A percentile compares a stretch with the other conserved stretches of the same genome.
Evolutionary conservation across 30 jellyfish, hydroid and myxozoan genomes (phyloP).

Genomic region (Aurelia sp.): DNA sequence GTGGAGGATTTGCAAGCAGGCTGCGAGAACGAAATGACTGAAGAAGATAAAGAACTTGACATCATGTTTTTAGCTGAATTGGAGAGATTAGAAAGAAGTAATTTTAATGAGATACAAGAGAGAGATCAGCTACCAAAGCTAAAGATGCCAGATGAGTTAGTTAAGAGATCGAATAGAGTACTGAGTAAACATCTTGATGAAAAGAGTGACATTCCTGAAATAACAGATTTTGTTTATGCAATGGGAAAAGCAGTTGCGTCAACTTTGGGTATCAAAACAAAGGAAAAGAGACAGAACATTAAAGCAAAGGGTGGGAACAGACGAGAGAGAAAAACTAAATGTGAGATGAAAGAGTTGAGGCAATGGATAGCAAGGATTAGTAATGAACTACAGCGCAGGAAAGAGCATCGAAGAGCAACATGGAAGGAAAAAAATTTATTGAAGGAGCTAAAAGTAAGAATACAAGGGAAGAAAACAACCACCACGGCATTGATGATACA

Average conservation of each 20-base stretch:
- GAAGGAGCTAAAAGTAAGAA: slow-evolving; percentile 10
- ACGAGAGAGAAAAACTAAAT: slow-evolving; percentile 4
- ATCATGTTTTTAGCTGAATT: slow-evolving; percentile 7
- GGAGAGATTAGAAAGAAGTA: slow-evolving; percentile 12
- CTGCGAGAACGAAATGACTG: slow-evolving; percentile 3
- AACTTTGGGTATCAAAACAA: slow-evolving; percentile 5
- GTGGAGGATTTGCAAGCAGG: slow-evolving; percentile 11
- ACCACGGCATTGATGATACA: not conserved
- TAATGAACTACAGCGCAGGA: slow-evolving; percentile 16
- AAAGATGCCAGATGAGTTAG: slow-evolving; percentile 8
- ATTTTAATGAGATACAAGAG: slow-evolving; percentile 9
- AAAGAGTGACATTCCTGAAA: slow-evolving; percentile 11
- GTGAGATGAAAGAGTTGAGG: slow-evolving; percentile 22
- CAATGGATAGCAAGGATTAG: slow-evolving; percentile 12
- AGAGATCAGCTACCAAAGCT: slow-evolving; percentile 13
- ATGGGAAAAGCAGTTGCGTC: slow-evolving; percentile 22
- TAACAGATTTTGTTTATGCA: slow-evolving; percentile 5
- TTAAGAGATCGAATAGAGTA: slow-evolving; percentile 11
- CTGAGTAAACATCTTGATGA: not conserved
- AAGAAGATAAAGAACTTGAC: slow-evolving; percentile 7
- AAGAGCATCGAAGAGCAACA: slow-evolving; percentile 8
- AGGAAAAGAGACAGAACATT: slow-evolving; percentile 11
- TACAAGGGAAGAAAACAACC: not conserved
- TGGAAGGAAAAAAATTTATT: slow-evolving; percentile 3
- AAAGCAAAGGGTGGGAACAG: slow-evolving; percentile 20